Base-by-base conservation (phyloP, 2,113 vertebrate genomes). In the Chelonoidis abingdonii region DNA sequence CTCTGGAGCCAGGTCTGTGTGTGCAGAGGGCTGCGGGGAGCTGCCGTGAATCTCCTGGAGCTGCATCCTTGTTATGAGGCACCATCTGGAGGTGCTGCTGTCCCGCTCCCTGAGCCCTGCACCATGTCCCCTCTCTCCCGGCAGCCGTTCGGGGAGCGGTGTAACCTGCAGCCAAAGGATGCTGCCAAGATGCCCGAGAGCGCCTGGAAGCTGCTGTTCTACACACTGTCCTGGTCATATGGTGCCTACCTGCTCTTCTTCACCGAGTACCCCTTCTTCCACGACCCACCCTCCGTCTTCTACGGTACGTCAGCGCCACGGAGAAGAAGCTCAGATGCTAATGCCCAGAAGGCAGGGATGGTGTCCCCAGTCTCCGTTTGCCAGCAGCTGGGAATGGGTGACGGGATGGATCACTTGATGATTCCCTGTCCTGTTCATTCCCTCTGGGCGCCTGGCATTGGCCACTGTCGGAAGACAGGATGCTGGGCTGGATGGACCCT, bases 161-260 rank as follows among this genome's bases (percentile, higher is more conserved):
- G 98, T 96, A 94, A 94, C 54, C 96, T 99, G 92, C 98, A 98
- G 96, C 99, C 99, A 21, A 99, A 97, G 93, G 99, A 99, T 98
- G 99, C 99, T 2, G 98, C 98, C 96, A 99, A 99, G 98, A 98
- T 99, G 98, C 99, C 99, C 0, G 99, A 99, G 98, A 99, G 99
- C 21, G 98, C 98, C 87, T 99, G 99, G 99, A 99, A 99, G 98
- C 98, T 99, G 97, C 98, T 99, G 81, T 99, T 99, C 99, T 99
- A 99, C 98, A 98, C 98, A 3, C 91, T 99, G 79, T 98, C 99
- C 25, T 99, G 99, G 99, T 99, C 98, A 2, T 99, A 99, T 86
- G 98, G 98, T 89, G 97, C 96, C 94, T 99, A 99, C 98, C 98
- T 99, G 98, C 99, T 99, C 95, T 99, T 99, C 97, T 98, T 99